Conservation (phyloP, 2,888 invertebrate species). For the Amblyjoppa fuscipennis region DNA sequence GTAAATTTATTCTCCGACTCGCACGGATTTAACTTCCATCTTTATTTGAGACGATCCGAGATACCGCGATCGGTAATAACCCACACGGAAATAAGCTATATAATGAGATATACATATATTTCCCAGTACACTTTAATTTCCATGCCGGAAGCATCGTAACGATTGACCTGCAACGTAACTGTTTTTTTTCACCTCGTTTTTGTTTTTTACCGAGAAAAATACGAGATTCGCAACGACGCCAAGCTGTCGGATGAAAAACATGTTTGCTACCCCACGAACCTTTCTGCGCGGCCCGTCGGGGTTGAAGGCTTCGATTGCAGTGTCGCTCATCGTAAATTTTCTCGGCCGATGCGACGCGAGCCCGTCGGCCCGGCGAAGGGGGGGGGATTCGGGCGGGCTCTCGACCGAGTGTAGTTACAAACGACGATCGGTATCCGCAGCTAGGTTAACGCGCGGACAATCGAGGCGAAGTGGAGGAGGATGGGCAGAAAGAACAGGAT, state of each 20-base stretch:
- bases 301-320: constrained; percentile 14
- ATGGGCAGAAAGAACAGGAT: constrained; percentile 12
- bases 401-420: background rate
- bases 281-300: background rate
- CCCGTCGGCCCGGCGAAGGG: background rate
- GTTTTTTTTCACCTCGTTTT: background rate
- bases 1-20: no score
- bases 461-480: constrained; percentile 7
- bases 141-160: constrained; percentile 10
- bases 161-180: constrained; percentile 18
- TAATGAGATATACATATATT: no score
- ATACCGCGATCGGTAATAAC: no score
- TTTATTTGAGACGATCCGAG: no score
- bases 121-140: no score
- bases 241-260: background rate
- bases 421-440: constrained; percentile 36
- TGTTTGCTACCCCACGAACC: constrained; percentile 12
- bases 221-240: background rate
- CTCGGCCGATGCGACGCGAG: background rate
- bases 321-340: constrained; percentile 9
- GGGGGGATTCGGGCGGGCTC: background rate
- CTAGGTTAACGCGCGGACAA: background rate
- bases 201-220: background rate
- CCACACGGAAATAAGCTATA: no score
- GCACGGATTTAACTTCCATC: no score